Evolutionary conservation across 2,888 invertebrate genomes (phyloP), one percentile per base, ranked within the genome.

Genomic region (Caenorhabditis japonica): DNA sequence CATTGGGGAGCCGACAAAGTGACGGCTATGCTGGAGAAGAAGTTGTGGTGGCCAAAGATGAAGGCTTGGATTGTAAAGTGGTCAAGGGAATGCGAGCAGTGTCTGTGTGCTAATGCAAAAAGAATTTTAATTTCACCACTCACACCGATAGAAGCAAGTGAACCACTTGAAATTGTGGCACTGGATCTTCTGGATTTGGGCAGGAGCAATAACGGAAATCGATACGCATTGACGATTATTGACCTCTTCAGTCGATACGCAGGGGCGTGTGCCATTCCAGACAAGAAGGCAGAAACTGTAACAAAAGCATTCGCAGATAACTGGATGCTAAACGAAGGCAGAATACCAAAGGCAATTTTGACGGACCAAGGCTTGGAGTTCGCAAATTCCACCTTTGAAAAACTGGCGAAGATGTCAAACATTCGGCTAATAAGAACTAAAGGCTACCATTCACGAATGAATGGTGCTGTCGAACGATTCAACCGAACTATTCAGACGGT

Each of bases 361-460:
- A n/a, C n/a, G n/a, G n/a, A n/a, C n/a, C n/a, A n/a, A n/a, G n/a
- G n/a, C n/a, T n/a, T n/a, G n/a, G n/a, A n/a, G n/a, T n/a, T n/a
- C n/a, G n/a, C n/a, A n/a, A 74, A 74, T 36, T 34, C 27, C 1
- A n/a, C 49, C 0, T 46, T 73, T 21, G 15, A 36, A 13, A 49
- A 69, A 19, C n/a, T 72, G n/a, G 13, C 34, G 2, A 66, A 64
- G 23, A 46, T 59, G 49, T 27, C 36, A 4, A n/a, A 34, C 3
- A 73, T 69, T 0, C 30, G 55, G 1, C 15, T 39, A 7, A 44
- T 34, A 19, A 33, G 10, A 41, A 73, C 76, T 0, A 59, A 73
- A 33, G 60, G 73, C 1, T 80, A 80, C 52, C 52, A 80, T 36
- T 53, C 66, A 0, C 23, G 71, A 27, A 68, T 56, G 19, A 80